Percentiles rank a stretch among this genome's conserved stretches.
phyloP scores from a whole-genome alignment of 2,888 invertebrate species.

The Hyppa rectilinea region DNA sequence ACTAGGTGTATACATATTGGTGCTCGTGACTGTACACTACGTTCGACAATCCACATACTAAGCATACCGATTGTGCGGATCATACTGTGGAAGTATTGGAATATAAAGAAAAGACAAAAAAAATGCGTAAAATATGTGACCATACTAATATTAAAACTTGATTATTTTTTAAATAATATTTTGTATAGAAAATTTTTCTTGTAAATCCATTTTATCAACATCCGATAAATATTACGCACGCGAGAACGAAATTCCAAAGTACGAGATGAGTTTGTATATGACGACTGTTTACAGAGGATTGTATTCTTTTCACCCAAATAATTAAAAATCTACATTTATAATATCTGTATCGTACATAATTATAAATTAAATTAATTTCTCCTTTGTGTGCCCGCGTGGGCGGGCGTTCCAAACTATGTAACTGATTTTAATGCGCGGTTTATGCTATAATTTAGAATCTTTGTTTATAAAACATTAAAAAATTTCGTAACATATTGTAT shows the following conservation, averaged over 20 bases:
- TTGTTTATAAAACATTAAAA: neutral
- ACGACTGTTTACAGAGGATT: neutral
- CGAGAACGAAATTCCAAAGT: neutral
- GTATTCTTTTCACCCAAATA: neutral
- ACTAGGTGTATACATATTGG: too few species aligned
- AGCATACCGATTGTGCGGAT: neutral
- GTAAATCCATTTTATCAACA: neutral
- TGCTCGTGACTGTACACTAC: too few species aligned
- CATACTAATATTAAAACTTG: neutral
- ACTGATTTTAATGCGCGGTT: neutral
- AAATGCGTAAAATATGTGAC: neutral
- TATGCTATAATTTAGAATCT: neutral
- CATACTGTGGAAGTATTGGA: neutral
- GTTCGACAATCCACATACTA: slow-evolving; percentile 9
- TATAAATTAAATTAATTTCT: neutral
- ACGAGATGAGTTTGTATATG: neutral
- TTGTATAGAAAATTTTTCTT: neutral
- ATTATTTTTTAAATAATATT: neutral
- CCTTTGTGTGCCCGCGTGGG: neutral
- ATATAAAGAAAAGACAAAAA: neutral
- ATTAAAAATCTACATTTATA: neutral
- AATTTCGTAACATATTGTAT: neutral
- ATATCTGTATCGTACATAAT: neutral
- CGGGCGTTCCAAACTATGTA: neutral
- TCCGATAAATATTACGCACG: neutral